Percentiles rank a stretch among this genome's conserved stretches.
Conservation (phyloP, 1,140 invertebrate genomes). For the Vanessa tameamea region DNA sequence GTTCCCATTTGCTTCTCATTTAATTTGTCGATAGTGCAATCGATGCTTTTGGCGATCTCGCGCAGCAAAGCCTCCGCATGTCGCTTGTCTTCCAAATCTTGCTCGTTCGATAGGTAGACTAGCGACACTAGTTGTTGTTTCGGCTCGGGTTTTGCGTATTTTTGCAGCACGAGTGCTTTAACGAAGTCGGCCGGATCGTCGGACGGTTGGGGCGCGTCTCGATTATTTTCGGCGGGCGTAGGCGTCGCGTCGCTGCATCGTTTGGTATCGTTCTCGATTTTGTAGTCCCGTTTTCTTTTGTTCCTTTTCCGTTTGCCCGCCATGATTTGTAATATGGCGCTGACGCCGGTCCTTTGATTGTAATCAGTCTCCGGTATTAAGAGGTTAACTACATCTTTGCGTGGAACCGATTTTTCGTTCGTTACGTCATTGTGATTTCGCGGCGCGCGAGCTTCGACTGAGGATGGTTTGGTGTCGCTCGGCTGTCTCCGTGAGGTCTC, state of each 20-base stretch:
- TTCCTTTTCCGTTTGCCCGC: conserved; percentile 60
- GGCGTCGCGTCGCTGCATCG: conserved; percentile 40
- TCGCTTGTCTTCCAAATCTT: conserved; percentile 59
- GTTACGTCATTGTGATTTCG: conserved; percentile 51
- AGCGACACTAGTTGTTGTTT: conserved; percentile 70
- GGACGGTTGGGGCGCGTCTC: conserved; percentile 41
- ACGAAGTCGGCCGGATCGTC: conserved; percentile 64
- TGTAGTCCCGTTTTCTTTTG: conserved; percentile 50
- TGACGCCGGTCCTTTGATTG: conserved; percentile 60
- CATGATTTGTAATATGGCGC: conserved; percentile 66
- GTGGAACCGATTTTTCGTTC: conserved; percentile 48
- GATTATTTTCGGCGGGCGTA: conserved; percentile 64
- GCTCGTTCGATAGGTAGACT: conserved; percentile 62
- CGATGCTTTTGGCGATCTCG: conserved; percentile 68
- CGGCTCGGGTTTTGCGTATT: conserved; percentile 61
- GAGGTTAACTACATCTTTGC: conserved; percentile 74
- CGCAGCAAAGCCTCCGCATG: conserved; percentile 66
- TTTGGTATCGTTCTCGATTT: conserved; percentile 15
- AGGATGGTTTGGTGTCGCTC: conserved; percentile 39
- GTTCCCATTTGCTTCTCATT: conserved; percentile 67
- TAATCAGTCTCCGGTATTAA: conserved; percentile 67
- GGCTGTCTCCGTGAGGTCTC: conserved; percentile 52
- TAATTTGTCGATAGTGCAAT: conserved; percentile 64
- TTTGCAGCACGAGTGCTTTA: conserved; percentile 67
- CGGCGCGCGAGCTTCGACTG: conserved; percentile 59